Base-by-base conservation (phyloP, 2,113 vertebrate genomes). In the Toxotes chatareus region DNA sequence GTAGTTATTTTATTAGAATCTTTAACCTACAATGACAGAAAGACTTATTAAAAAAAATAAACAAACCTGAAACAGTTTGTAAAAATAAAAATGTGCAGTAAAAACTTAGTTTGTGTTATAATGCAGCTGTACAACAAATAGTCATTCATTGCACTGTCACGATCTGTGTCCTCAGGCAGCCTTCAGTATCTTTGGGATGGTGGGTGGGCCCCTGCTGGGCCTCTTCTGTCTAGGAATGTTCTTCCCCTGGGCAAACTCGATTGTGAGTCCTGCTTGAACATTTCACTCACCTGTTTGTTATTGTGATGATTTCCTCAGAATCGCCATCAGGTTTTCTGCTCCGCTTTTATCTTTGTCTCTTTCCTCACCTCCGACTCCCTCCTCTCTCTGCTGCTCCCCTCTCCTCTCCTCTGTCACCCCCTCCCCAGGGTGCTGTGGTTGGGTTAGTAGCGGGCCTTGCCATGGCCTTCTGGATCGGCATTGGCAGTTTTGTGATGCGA, bases 101-200 rank as follows among this genome's bases (percentile, higher is more conserved):
- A 16, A 32, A 40, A 11, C 1, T 1, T 51, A 51, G 49, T 51
- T 72, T 44, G 40, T 72, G 40, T 60, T 46, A 32, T n/a, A 7
- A 31, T 36, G 38, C 23, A 56, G 51, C 47, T 64, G 13, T 47
- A 57, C 11, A 38, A 32, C 11, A 19, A 51, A 38, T 0, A 10
- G 11, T 36, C 16, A 6, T 12, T 63, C 0, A 4, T 7, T 36
- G 34, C 21, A 12, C 13, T 62, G 16, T 10, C 47, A 38, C 60
- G 2, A 9, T 62, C 2, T 85, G 12, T 73, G 21, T 5, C 55
- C 73, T 73, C 91, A 99, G 98, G 98, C 97, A 0, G 98, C 98
- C 62, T 92, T 99, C 87, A 99, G 98, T 93, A 99, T 99, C 92
- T 99, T 99, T 1, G 98, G 98, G 75, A 99, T 99, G 97, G 94